Percentiles rank a stretch among this genome's conserved stretches.
Conservation (phyloP, 2,797 vertebrate species). For the Hydrocynus forskahlii region DNA sequence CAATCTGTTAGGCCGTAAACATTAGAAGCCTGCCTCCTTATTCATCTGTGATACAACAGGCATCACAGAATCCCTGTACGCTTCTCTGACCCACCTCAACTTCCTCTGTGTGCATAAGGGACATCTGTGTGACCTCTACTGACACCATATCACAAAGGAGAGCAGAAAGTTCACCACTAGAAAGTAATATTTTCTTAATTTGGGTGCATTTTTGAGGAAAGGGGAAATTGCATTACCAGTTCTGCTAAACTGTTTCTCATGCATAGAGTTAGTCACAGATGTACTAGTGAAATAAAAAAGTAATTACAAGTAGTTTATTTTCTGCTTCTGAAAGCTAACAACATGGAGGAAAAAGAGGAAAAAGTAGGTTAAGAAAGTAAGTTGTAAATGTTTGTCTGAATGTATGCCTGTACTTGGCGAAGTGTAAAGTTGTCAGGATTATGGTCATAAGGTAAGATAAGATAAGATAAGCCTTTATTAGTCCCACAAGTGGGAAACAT, state of each 20-base stretch:
- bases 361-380: too few species aligned
- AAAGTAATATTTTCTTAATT: not conserved
- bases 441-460: too few species aligned
- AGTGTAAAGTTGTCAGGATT: too few species aligned
- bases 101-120: not conserved
- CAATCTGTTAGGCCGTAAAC: not conserved
- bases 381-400: too few species aligned
- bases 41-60: not conserved
- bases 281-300: not conserved
- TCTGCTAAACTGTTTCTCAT: not conserved
- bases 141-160: not conserved
- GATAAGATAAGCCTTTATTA: too few species aligned
- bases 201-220: not conserved
- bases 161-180: not conserved
- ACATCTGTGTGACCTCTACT: not conserved
- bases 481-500: too few species aligned
- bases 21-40: not conserved
- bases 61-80: not conserved
- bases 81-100: not conserved
- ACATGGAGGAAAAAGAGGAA: too few species aligned
- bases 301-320: not conserved
- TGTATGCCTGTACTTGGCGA: too few species aligned
- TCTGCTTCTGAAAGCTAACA: not conserved
- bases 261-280: not conserved
- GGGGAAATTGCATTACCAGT: not conserved